Evolutionary conservation across 2,113 vertebrate species (phyloP).

Genomic region (Stegostoma tigrinum): DNA sequence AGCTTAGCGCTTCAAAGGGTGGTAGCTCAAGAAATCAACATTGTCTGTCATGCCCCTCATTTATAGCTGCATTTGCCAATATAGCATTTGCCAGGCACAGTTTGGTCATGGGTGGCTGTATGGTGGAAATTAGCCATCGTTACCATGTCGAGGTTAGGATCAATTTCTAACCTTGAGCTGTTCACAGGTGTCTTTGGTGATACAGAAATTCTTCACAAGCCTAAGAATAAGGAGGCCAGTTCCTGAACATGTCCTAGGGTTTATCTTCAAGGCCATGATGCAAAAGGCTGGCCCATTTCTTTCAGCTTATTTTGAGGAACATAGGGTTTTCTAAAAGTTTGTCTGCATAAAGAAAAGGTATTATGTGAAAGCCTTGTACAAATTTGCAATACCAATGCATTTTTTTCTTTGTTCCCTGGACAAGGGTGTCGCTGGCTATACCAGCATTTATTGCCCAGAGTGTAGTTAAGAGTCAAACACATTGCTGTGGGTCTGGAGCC

Average conservation of each 20-base stretch:
- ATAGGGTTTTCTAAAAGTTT: too few species aligned
- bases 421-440: too few species aligned
- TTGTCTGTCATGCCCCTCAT: neutral
- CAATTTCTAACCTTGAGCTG: neutral
- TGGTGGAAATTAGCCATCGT: neutral
- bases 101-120: neutral
- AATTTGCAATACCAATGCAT: neutral
- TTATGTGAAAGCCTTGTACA: neutral
- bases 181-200: neutral
- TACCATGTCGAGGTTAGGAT: neutral
- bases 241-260: neutral
- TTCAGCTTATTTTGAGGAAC: neutral
- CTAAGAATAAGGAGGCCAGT: neutral
- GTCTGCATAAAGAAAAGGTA: neutral
- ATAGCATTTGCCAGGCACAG: neutral
- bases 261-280: neutral
- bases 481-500: too few species aligned
- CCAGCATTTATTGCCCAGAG: too few species aligned
- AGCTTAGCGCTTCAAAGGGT: too few species aligned
- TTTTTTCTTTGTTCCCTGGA: too few species aligned
- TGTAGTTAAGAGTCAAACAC: too few species aligned
- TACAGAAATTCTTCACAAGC: neutral
- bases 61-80: neutral
- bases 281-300: neutral
- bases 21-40: too few species aligned